Percentiles rank a stretch among this genome's conserved stretches.
phyloP scores from a whole-genome alignment of 2,797 vertebrate species.

The Rousettus madagascariensis region DNA sequence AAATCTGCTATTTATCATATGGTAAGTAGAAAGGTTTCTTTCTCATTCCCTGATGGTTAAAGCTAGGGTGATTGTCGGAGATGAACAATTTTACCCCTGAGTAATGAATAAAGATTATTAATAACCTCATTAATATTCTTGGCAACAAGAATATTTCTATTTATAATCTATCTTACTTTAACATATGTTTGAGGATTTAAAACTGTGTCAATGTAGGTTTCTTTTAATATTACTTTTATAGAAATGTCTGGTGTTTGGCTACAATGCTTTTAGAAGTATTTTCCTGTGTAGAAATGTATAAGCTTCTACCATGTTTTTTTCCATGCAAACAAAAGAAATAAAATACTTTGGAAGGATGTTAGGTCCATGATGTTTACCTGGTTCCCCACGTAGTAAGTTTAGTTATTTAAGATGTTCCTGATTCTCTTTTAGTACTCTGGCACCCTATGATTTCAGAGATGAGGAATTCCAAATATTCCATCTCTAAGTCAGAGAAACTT shows the following conservation, averaged over 20 bases:
- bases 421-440: background rate
- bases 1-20: slow-evolving; percentile 95
- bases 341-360: background rate
- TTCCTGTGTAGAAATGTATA: background rate
- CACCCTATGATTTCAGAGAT: background rate
- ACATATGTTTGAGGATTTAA: background rate
- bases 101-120: slow-evolving; percentile 9
- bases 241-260: background rate
- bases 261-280: slow-evolving; percentile 5
- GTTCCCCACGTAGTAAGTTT: background rate
- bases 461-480: background rate
- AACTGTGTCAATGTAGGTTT: slow-evolving; percentile 5
- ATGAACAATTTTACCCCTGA: background rate
- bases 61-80: slow-evolving; percentile 33
- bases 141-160: slow-evolving; percentile 36
- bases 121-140: background rate
- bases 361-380: background rate
- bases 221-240: background rate
- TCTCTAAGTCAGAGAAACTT: background rate
- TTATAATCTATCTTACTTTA: slow-evolving; percentile 41
- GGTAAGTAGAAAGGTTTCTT: slow-evolving; percentile 85
- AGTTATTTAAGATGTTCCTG: background rate
- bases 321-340: background rate
- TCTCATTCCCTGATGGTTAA: slow-evolving; percentile 23
- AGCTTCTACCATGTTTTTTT: slow-evolving; percentile 12